These are phyloP conservation scores for Trematomus bernacchii DNA, from an alignment of 2,797 vertebrate genomes.

Conservation along the genomic window DNA sequence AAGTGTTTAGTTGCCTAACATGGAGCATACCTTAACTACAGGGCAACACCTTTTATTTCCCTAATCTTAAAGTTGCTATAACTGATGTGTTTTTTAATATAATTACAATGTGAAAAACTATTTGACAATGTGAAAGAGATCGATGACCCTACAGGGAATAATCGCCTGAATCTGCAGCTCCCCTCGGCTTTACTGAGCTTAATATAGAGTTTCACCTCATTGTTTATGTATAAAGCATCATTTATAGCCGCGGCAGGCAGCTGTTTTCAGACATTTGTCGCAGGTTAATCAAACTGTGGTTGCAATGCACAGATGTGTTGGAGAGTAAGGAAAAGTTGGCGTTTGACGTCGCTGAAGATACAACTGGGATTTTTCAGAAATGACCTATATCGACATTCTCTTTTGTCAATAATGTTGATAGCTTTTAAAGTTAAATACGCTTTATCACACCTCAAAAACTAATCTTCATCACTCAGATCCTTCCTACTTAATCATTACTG, in stretches of 20 bases:
- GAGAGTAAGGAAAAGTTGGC: neutral
- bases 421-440: slow-evolving; percentile 1
- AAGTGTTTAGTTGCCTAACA: neutral
- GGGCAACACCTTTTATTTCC: neutral
- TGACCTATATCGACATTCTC: too few species aligned
- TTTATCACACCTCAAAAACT: slow-evolving; percentile 3
- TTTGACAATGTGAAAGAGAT: neutral
- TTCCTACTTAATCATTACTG: slow-evolving; percentile 18
- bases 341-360: neutral
- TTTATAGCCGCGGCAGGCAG: neutral
- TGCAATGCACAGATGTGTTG: neutral
- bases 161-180: neutral
- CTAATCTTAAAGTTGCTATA: neutral
- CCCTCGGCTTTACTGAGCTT: neutral
- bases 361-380: neutral
- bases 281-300: neutral
- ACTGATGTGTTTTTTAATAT: neutral
- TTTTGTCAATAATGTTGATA: neutral
- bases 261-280: neutral
- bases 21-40: neutral
- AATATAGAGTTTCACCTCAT: neutral
- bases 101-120: neutral
- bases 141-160: neutral
- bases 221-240: too few species aligned
- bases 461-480: slow-evolving; percentile 22